A percentile compares a stretch with the other conserved stretches of the same genome.
Conservation (phyloP, 2,888 invertebrate species). For the Ophraella communa region DNA sequence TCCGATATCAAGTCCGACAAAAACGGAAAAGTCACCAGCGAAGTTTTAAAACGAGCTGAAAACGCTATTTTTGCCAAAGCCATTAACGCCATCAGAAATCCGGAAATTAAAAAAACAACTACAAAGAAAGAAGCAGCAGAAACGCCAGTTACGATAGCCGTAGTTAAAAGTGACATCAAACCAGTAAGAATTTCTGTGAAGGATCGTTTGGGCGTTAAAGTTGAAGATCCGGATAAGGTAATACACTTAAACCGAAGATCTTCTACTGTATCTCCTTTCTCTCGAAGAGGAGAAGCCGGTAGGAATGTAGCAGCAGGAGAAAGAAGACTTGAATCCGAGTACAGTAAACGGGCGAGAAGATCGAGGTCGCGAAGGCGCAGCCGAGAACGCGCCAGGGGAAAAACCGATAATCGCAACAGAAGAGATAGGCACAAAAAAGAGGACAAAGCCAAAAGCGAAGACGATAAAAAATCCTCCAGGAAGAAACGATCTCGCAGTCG, state of each 20-base stretch:
- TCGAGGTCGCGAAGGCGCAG: conserved; percentile 49
- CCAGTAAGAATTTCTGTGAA: conserved; percentile 76
- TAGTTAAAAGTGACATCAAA: conserved; percentile 52
- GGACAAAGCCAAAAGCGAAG: conserved; percentile 38
- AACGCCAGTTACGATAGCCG: not conserved
- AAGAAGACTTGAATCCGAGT: conserved; percentile 52
- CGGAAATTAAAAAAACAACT: conserved; percentile 76
- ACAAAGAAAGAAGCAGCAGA: conserved; percentile 55
- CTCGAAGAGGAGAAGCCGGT: conserved; percentile 55
- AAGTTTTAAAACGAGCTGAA: conserved; percentile 89
- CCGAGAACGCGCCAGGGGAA: conserved; percentile 49
- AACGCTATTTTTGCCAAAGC: conserved; percentile 91
- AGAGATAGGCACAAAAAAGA: conserved; percentile 34
- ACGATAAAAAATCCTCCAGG: conserved; percentile 42
- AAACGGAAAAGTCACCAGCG: conserved; percentile 77
- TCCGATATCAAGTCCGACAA: conserved; percentile 60
- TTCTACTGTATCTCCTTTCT: conserved; percentile 62
- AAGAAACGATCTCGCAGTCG: conserved; percentile 47
- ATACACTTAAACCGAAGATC: conserved; percentile 61
- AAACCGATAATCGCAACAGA: conserved; percentile 46
- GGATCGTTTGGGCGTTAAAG: conserved; percentile 79
- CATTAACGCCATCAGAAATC: conserved; percentile 77
- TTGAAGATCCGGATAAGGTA: conserved; percentile 69
- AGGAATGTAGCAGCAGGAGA: conserved; percentile 52
- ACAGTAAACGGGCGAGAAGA: conserved; percentile 45